These are phyloP conservation scores for Okamejei kenojei DNA, from an alignment of 2,797 vertebrate genomes.

Conservation along the genomic window DNA sequence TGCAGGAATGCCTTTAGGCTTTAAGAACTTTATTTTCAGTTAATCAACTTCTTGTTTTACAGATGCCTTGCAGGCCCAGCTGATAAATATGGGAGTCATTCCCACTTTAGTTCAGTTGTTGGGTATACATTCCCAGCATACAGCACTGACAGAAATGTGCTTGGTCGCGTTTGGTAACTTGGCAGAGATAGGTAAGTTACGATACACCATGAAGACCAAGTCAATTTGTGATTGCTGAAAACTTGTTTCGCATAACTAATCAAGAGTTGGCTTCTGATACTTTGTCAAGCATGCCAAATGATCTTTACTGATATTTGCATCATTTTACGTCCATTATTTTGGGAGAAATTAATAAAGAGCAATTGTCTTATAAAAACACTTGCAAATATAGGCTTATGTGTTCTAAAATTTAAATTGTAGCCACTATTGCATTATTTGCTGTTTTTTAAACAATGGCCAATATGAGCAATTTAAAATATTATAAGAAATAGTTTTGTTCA, in stretches of 20 bases:
- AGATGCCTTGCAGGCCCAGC: slow-evolving; percentile 95
- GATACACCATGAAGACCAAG: neutral
- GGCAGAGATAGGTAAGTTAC: slow-evolving; percentile 82
- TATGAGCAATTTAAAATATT: neutral
- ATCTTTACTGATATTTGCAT: neutral
- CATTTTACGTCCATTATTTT: neutral
- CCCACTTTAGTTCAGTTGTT: slow-evolving; percentile 92
- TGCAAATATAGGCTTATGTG: neutral
- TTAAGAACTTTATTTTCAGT: neutral
- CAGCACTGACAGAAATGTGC: slow-evolving; percentile 95
- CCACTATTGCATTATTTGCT: neutral
- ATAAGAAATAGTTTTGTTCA: neutral
- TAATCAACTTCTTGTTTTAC: slow-evolving; percentile 41
- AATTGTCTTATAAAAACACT: neutral
- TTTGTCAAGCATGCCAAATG: neutral
- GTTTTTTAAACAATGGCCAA: neutral
- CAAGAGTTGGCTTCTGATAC: neutral
- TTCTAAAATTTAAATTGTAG: neutral
- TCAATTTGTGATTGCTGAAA: neutral
- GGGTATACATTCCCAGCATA: slow-evolving; percentile 86
- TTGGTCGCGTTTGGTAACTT: slow-evolving; percentile 95
- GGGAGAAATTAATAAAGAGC: too few species aligned
- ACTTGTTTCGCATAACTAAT: neutral
- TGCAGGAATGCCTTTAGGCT: neutral
- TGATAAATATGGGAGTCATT: slow-evolving; percentile 96